Percentiles rank a stretch among this genome's conserved stretches.
These are phyloP conservation scores for Himantopus leucocephalus DNA, from an alignment of 2,113 vertebrate genomes.

Conservation along the genomic window DNA sequence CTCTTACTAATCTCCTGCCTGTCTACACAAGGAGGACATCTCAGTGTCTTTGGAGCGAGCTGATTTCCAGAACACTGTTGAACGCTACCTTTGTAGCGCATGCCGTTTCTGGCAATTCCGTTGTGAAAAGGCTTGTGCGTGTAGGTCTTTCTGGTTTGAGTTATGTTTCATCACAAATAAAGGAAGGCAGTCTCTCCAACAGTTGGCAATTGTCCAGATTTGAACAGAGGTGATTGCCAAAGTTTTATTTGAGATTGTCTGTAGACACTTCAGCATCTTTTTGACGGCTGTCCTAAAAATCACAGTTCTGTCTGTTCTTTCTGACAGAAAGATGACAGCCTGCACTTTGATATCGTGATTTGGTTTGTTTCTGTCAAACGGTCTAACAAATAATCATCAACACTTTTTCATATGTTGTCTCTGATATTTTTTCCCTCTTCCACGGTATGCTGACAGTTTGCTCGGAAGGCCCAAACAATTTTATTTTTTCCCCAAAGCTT, in stretches of 20 bases:
- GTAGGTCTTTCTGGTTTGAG: background rate
- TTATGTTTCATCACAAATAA: background rate
- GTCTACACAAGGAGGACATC: background rate
- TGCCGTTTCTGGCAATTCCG: background rate
- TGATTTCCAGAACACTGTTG: background rate
- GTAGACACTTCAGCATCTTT: background rate
- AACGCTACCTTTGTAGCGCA: fast-evolving
- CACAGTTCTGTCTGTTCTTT: background rate
- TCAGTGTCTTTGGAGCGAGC: background rate
- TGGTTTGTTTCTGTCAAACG: background rate
- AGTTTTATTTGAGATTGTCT: background rate
- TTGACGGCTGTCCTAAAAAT: background rate
- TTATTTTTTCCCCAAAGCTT: background rate
- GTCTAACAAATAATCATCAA: background rate
- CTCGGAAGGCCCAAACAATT: background rate
- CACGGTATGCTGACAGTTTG: background rate
- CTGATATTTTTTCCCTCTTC: background rate
- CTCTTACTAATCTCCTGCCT: slow-evolving; percentile 5
- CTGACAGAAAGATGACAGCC: background rate
- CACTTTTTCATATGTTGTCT: background rate
- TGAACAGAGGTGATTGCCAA: background rate
- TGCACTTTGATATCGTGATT: background rate
- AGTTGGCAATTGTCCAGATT: background rate
- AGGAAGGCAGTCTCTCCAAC: background rate
- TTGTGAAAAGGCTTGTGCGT: background rate